Percentiles rank a stretch among this genome's conserved stretches.
These are phyloP conservation scores for Antidorcas marsupialis DNA, from an alignment of 2,113 vertebrate genomes.

Conservation along the genomic window DNA sequence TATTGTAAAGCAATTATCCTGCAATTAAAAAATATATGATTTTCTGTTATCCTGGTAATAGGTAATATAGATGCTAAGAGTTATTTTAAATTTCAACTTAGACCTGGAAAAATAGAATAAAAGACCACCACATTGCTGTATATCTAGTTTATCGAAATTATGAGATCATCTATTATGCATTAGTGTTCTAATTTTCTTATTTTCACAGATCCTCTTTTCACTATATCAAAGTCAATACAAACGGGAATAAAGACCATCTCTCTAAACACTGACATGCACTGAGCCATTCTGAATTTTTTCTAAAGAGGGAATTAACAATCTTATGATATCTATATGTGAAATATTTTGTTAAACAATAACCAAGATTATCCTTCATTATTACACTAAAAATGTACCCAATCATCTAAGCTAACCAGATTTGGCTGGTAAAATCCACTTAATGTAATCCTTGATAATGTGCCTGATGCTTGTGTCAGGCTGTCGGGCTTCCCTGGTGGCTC, in stretches of 20 bases:
- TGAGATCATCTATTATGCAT: neutral
- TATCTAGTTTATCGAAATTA: neutral
- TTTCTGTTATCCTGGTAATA: neutral
- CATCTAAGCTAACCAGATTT: neutral
- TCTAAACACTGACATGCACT: neutral
- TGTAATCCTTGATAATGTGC: neutral
- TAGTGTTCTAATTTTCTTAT: neutral
- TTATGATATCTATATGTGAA: neutral
- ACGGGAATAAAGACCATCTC: neutral
- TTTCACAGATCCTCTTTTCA: neutral
- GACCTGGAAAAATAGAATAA: neutral
- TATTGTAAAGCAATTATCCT: neutral
- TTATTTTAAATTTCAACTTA: neutral
- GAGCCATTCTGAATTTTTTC: neutral
- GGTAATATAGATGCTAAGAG: neutral
- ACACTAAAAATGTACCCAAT: neutral
- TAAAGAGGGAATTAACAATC: neutral
- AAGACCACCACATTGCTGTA: neutral
- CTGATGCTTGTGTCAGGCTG: neutral
- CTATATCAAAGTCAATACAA: neutral
- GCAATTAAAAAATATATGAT: neutral
- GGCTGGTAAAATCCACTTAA: constrained; percentile 33
- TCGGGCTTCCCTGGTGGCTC: neutral
- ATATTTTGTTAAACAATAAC: neutral
- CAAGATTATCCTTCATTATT: neutral